phyloP scores from a whole-genome alignment of 2,888 invertebrate genomes.

The Pachymerium ferrugineum region DNA sequence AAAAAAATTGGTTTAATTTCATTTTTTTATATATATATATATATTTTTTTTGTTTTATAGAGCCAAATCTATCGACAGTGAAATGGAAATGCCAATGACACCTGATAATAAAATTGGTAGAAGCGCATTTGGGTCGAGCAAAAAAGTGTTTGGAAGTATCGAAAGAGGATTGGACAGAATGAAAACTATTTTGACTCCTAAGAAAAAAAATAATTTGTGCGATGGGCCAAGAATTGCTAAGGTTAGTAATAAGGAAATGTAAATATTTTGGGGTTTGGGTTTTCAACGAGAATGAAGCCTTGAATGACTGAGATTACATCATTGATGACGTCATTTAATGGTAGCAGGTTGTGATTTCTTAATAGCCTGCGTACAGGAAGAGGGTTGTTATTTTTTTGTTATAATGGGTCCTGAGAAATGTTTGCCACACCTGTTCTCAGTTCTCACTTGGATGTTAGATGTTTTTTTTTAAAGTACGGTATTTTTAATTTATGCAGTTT shows the following conservation, averaged over 20 bases:
- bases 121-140: constrained; percentile 48
- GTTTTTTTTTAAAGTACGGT: neutral
- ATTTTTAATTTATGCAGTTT: neutral
- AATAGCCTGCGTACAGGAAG: neutral
- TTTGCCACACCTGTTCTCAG: constrained; percentile 4
- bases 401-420: neutral
- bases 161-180: constrained; percentile 64
- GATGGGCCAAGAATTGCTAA: constrained; percentile 47
- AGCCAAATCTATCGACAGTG: constrained; percentile 34
- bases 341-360: constrained; percentile 9
- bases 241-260: constrained; percentile 43
- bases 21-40: neutral
- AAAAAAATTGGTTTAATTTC: too few species aligned
- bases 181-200: constrained; percentile 64
- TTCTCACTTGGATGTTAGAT: neutral
- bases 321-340: neutral
- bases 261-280: too few species aligned
- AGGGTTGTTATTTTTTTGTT: constrained; percentile 8
- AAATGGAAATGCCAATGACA: constrained; percentile 32
- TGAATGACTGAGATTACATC: neutral
- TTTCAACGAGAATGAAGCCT: neutral
- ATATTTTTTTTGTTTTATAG: constrained; percentile 21
- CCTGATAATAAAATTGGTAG: neutral
- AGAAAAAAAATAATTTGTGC: constrained; percentile 45
- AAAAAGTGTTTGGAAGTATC: constrained; percentile 62